Evolutionary conservation across 2,888 invertebrate genomes (phyloP).

Genomic region (Pinctada fucata): DNA sequence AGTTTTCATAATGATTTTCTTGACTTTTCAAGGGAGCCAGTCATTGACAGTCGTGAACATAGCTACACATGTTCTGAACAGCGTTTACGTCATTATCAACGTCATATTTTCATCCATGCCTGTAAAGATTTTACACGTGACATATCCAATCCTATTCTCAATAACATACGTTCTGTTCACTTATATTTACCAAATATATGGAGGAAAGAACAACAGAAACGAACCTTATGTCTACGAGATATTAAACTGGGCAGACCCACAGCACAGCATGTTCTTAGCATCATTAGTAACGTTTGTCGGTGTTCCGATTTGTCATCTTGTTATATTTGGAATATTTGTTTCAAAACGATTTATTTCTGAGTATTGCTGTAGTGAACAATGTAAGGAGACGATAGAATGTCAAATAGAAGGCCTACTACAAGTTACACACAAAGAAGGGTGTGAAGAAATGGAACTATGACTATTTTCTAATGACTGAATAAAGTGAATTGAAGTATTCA

Average conservation of each 20-base stretch:
- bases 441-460: too few species aligned
- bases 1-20: not conserved
- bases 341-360: too few species aligned
- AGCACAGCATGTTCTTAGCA: too few species aligned
- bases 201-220: conserved; percentile 39
- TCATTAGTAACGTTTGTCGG: too few species aligned
- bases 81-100: conserved; percentile 56
- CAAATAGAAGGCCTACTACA: too few species aligned
- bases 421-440: too few species aligned
- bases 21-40: not conserved
- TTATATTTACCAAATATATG: conserved; percentile 40
- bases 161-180: conserved; percentile 45
- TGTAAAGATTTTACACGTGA: conserved; percentile 51
- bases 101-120: conserved; percentile 53
- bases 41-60: conserved; percentile 43
- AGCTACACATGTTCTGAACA: conserved; percentile 51
- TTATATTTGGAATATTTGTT: too few species aligned
- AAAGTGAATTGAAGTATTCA: too few species aligned
- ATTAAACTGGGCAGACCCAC: conserved; percentile 38
- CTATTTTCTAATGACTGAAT: too few species aligned
- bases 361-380: too few species aligned
- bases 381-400: too few species aligned
- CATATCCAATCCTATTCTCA: conserved; percentile 46
- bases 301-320: too few species aligned
- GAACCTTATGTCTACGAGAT: conserved; percentile 43